Conservation (phyloP, 1,140 invertebrate genomes). For the Penaeus vannamei region DNA sequence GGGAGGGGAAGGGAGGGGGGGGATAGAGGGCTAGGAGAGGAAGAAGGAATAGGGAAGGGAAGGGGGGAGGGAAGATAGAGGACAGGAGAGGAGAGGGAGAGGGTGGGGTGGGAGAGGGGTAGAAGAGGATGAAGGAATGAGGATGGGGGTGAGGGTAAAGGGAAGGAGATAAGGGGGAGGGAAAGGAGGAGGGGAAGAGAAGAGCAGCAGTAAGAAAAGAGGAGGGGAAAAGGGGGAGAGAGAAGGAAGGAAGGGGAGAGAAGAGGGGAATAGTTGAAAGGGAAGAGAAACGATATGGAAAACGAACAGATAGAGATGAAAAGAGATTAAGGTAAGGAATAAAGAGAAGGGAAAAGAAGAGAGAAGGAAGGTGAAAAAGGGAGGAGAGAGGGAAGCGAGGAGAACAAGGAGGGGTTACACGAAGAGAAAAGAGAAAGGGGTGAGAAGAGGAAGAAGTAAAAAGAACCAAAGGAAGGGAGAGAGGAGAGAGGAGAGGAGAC, state of each 20-base stretch:
- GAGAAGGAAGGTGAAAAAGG: neutral
- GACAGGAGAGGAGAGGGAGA: neutral
- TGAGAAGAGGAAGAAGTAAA: neutral
- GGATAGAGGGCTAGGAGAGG: neutral
- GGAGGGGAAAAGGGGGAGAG: no score
- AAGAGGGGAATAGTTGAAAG: no score
- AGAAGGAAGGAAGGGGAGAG: neutral
- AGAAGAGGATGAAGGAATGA: no score
- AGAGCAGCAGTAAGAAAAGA: neutral
- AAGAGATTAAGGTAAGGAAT: no score
- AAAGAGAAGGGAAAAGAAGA: neutral
- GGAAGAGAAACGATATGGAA: no score
- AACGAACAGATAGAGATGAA: no score
- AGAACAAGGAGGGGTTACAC: no score
- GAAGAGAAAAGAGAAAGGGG: neutral
- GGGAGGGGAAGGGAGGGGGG: neutral
- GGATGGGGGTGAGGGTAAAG: neutral
- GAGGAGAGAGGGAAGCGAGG: neutral
- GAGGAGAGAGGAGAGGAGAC: neutral
- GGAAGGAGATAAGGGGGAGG: no score
- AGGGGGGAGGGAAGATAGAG: neutral
- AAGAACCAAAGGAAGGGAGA: no score
- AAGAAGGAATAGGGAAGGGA: neutral
- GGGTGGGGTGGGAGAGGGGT: neutral
- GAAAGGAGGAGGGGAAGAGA: no score